Conservation (phyloP, 2,888 invertebrate genomes). For the Holacanthella duospinosa region DNA sequence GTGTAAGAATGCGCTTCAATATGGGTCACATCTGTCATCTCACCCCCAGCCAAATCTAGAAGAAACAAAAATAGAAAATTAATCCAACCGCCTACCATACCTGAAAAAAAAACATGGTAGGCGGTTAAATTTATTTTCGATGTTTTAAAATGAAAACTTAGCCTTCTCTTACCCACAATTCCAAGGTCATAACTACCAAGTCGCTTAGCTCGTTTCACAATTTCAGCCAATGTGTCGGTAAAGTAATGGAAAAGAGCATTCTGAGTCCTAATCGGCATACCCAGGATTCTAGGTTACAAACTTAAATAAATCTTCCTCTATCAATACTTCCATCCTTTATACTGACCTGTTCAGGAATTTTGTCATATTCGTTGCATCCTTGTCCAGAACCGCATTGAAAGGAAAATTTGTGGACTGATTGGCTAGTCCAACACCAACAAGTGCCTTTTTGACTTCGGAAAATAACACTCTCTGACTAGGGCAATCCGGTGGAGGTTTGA, state of each 20-base stretch:
- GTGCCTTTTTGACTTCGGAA: slow-evolving; percentile 83
- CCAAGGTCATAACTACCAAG: slow-evolving; percentile 93
- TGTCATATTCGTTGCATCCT: slow-evolving; percentile 93
- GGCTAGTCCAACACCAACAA: slow-evolving; percentile 90
- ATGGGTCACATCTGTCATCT: slow-evolving; percentile 53
- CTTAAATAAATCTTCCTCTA: no score
- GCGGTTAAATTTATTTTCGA: no score
- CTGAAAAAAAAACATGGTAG: no score
- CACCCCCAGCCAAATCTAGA: slow-evolving; percentile 66
- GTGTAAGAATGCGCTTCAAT: slow-evolving; percentile 72
- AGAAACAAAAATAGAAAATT: neutral
- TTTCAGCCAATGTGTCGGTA: slow-evolving; percentile 83
- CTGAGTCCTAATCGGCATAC: slow-evolving; percentile 93
- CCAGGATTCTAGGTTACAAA: slow-evolving; percentile 62
- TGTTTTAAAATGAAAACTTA: neutral
- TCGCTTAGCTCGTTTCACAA: slow-evolving; percentile 84
- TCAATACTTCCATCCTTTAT: no score
- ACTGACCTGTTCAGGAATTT: slow-evolving; percentile 82
- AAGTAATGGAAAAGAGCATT: slow-evolving; percentile 96
- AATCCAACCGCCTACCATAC: no score
- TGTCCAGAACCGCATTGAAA: slow-evolving; percentile 69
- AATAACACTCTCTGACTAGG: slow-evolving; percentile 73
- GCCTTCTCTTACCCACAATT: slow-evolving; percentile 57
- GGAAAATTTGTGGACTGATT: slow-evolving; percentile 72
- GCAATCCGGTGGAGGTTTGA: slow-evolving; percentile 76